Evolutionary conservation across 1,140 invertebrate genomes (phyloP).

Genomic region (Drosophila sp.): DNA sequence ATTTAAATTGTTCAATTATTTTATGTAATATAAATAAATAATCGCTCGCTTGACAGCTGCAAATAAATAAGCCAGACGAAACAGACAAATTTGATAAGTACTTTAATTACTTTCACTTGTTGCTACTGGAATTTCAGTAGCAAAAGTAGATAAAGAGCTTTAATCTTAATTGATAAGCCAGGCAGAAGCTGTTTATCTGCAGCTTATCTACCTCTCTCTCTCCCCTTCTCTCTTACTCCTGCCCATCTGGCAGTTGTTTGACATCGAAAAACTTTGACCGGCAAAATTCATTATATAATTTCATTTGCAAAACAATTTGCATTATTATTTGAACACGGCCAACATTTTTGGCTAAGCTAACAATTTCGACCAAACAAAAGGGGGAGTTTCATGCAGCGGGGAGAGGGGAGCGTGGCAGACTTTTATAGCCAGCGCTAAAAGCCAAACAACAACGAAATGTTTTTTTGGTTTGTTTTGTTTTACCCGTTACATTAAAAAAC

Average conservation of each 20-base stretch:
- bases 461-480: constrained; percentile 36
- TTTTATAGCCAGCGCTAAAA: constrained; percentile 23
- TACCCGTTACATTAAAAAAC: too few relatives aligned
- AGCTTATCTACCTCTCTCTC: neutral
- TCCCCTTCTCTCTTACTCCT: neutral
- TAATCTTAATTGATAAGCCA: constrained; percentile 42
- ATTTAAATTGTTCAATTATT: neutral
- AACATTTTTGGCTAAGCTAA: constrained; percentile 45
- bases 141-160: constrained; percentile 18
- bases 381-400: too few relatives aligned
- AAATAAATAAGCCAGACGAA: neutral
- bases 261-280: constrained; percentile 42
- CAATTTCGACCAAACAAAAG: constrained; percentile 40
- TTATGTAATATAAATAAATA: neutral
- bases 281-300: constrained; percentile 58
- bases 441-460: constrained; percentile 29
- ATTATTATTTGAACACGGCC: constrained; percentile 71
- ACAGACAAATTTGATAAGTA: constrained; percentile 2
- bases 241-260: constrained; percentile 48
- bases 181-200: constrained; percentile 4
- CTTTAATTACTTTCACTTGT: constrained; percentile 21
- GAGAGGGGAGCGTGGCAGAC: neutral
- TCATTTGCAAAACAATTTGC: constrained; percentile 69
- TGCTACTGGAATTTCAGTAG: neutral
- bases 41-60: neutral